Conservation (phyloP, 2,888 invertebrate genomes). For the Cerceris rybyensis region DNA sequence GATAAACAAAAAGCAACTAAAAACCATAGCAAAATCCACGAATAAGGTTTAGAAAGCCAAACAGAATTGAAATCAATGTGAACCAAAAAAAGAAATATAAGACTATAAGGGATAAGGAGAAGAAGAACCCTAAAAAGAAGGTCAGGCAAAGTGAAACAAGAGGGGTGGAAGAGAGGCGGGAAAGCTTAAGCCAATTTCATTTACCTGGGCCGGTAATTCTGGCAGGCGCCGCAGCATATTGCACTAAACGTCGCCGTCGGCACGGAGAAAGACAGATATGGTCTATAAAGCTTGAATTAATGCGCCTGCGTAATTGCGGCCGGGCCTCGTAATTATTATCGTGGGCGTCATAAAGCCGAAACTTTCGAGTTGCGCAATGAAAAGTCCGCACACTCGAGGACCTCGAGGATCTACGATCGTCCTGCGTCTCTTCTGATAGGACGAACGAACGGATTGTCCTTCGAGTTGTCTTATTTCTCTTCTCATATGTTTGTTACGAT, state of each 20-base stretch:
- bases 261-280: constrained; percentile 51
- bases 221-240: constrained; percentile 44
- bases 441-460: not conserved
- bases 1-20: too few species aligned
- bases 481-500: too few species aligned
- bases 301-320: constrained; percentile 51
- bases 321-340: constrained; percentile 40
- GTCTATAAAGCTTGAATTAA: constrained; percentile 58
- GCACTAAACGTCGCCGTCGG: constrained; percentile 47
- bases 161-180: not conserved
- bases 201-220: constrained; percentile 53
- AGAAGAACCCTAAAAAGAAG: not conserved
- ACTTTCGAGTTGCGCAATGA: constrained; percentile 18
- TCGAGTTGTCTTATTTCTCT: too few species aligned
- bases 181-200: constrained; percentile 53
- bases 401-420: not conserved
- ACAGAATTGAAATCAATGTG: not conserved
- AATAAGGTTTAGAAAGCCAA: not conserved
- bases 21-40: too few species aligned
- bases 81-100: constrained; percentile 27
- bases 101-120: constrained; percentile 4
- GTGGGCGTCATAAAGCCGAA: constrained; percentile 23
- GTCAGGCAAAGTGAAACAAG: not conserved
- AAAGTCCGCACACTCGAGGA: constrained; percentile 4
- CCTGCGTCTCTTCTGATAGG: not conserved